Evolutionary conservation across 2,888 invertebrate genomes (phyloP), one percentile per base, ranked within the genome.

Genomic region (Alcis repandata): DNA sequence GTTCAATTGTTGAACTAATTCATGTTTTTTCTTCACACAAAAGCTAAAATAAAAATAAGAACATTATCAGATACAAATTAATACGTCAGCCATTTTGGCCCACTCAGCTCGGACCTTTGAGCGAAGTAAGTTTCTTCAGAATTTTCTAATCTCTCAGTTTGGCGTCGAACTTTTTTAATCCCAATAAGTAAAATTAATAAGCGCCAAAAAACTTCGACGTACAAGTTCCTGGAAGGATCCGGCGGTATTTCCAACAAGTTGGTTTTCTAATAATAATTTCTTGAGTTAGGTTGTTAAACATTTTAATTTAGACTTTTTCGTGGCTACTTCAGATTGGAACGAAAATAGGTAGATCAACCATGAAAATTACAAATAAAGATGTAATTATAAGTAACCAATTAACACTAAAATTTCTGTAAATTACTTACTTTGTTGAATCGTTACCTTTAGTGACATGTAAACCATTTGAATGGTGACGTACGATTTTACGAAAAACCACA

Each of bases 101-200:
- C 13, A 46, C 46, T 20, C 8, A 1, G 9, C n/a, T 22, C 11
- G 13, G 19, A 20, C 11, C 15, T 19, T 20, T 43, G 20, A 43
- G 11, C 11, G 8, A 1, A 13, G 17, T 41, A 19, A 41, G 10
- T 43, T 43, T 43, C 13, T 9, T 4, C n/a, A 46, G 22, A 56
- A 59, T 38, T 58, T 58, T 58, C 40, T 59, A 59, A 54, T 56
- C 56, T n/a, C n/a, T 45, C 20, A 27, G 8, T 22, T 49, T 17
- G 38, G 27, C 22, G 59, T 1, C 22, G 2, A 65, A 65, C 59
- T 65, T 65, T 65, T 60, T 56, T 57, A 60, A 65, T 65, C 17
- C 51, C 51, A 51, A 46, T 52, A 57, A 65, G 65, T 56, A 51
- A 65, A 65, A 65, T 65, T 51, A 60, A 60, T 65, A 65, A 65